These are phyloP conservation scores for Castor canadensis DNA, from an alignment of 2,113 vertebrate species.

Conservation along the genomic window DNA sequence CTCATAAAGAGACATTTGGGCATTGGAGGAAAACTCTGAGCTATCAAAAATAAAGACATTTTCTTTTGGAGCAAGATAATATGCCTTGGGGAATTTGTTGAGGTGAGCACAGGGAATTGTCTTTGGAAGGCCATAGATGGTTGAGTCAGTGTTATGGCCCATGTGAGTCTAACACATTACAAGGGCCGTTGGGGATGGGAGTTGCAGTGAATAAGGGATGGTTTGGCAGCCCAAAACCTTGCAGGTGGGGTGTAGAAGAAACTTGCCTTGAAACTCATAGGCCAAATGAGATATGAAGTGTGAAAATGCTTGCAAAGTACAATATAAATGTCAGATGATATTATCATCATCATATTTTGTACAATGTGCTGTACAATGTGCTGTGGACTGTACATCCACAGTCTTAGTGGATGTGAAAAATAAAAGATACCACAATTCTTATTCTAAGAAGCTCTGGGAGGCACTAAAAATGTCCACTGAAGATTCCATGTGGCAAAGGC, in stretches of 20 bases:
- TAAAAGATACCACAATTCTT: not conserved
- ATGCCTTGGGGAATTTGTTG: not conserved
- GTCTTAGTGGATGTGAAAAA: not conserved
- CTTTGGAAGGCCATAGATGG: not conserved
- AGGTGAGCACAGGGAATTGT: not conserved
- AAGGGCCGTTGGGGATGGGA: not conserved
- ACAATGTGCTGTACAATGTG: not conserved
- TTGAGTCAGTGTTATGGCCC: not conserved
- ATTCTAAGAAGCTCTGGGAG: not conserved
- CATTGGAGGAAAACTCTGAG: not conserved
- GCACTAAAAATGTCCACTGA: not conserved
- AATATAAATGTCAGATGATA: not conserved
- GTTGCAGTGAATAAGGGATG: not conserved
- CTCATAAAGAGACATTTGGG: not conserved
- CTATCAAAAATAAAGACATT: slow-evolving; percentile 17
- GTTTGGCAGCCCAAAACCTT: not conserved
- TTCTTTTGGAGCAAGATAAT: not conserved
- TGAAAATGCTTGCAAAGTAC: not conserved
- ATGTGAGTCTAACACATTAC: not conserved
- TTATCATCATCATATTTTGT: slow-evolving; percentile 16
- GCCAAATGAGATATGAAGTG: not conserved
- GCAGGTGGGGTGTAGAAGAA: not conserved
- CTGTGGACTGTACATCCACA: not conserved
- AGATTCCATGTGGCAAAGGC: not conserved
- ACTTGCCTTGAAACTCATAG: not conserved